These are phyloP conservation scores for Poeciliopsis presidionis DNA, from an alignment of 2,797 vertebrate genomes.

Conservation along the genomic window DNA sequence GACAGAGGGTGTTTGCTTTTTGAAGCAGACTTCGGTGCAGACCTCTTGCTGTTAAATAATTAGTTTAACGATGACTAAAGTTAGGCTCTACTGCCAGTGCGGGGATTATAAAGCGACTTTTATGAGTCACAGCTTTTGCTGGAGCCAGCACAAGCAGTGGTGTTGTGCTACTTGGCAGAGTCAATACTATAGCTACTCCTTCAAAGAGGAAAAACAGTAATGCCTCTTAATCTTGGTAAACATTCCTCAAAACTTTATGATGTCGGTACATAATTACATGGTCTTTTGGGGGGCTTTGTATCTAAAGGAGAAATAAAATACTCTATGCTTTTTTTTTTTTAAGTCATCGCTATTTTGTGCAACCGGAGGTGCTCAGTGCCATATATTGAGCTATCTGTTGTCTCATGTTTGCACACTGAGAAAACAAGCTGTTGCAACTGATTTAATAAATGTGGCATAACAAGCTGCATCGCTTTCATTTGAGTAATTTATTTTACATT, in stretches of 20 bases:
- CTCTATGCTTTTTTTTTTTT: neutral
- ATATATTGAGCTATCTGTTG: neutral
- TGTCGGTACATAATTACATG: conserved; percentile 20
- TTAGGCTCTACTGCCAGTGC: conserved; percentile 42
- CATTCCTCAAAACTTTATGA: conserved; percentile 43
- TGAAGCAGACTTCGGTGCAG: conserved; percentile 29
- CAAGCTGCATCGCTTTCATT: neutral
- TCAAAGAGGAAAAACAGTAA: conserved; percentile 63
- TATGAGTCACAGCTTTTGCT: conserved; percentile 64
- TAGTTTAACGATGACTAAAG: conserved; percentile 53
- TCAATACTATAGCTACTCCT: conserved; percentile 44
- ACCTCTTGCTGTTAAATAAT: conserved; percentile 55
- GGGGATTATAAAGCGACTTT: conserved; percentile 60
- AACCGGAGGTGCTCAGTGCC: neutral
- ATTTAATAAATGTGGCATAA: neutral
- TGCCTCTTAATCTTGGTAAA: conserved; percentile 59
- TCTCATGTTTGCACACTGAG: neutral
- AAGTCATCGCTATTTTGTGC: neutral
- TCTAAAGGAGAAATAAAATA: neutral
- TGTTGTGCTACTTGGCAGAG: conserved; percentile 65
- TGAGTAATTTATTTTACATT: neutral
- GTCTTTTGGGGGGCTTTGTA: conserved; percentile 11
- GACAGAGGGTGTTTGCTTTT: conserved; percentile 19
- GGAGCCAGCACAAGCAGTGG: conserved; percentile 66
- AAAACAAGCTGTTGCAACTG: neutral